These are phyloP conservation scores for Macropodus opercularis DNA, from an alignment of 2,797 vertebrate genomes.

Conservation along the genomic window DNA sequence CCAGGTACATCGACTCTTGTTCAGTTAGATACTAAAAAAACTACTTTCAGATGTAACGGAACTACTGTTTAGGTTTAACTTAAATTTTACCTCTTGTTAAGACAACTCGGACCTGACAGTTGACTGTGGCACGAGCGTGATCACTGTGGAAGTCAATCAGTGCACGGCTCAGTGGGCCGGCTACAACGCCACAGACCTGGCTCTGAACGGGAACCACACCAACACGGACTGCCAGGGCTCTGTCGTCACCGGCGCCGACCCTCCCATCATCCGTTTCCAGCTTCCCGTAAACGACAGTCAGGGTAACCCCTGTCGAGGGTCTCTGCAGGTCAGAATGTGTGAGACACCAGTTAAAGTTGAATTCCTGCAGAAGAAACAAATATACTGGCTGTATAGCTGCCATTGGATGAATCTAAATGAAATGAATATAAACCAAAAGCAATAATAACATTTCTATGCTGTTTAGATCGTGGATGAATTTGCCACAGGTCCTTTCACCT, in stretches of 20 bases:
- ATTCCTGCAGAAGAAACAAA: not conserved
- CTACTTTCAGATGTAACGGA: too few species aligned
- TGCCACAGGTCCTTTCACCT: constrained; percentile 68
- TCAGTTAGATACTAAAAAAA: too few species aligned
- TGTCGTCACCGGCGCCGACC: constrained; percentile 66
- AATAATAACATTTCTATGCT: constrained; percentile 2
- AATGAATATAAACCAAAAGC: not conserved
- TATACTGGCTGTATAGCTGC: not conserved
- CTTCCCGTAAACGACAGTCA: constrained; percentile 80
- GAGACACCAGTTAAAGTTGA: not conserved
- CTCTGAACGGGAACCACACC: constrained; percentile 80
- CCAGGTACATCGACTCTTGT: constrained; percentile 65
- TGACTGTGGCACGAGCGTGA: constrained; percentile 72
- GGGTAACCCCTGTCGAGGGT: constrained; percentile 79
- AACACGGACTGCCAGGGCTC: constrained; percentile 68
- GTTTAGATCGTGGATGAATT: constrained; percentile 81
- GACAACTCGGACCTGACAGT: constrained; percentile 78
- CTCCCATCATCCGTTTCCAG: constrained; percentile 77
- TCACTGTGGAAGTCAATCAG: constrained; percentile 80
- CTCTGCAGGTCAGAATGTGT: constrained; percentile 72
- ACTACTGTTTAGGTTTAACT: too few species aligned
- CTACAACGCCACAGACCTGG: constrained; percentile 70
- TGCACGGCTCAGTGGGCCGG: constrained; percentile 83
- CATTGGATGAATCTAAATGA: not conserved
- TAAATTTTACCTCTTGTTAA: too few species aligned